Conservation (phyloP, 1,140 invertebrate genomes). For the Brachionus asplanchnoidis region DNA sequence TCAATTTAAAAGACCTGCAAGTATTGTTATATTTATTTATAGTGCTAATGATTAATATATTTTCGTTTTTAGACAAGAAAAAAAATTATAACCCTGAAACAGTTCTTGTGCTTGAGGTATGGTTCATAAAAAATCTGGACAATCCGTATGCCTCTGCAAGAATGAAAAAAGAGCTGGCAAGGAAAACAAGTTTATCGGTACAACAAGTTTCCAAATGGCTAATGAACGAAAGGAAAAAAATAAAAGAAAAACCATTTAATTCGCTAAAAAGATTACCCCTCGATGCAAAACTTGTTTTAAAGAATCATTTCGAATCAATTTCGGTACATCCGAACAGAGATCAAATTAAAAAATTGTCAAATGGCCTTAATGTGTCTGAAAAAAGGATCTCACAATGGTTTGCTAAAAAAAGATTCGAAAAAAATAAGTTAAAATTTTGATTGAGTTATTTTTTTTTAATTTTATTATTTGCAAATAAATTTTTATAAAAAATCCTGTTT, state of each 20-base stretch:
- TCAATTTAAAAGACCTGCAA: background rate
- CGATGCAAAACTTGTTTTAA: conserved; percentile 16
- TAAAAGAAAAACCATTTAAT: conserved; percentile 6
- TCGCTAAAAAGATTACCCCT: background rate
- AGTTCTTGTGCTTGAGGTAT: background rate
- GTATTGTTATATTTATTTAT: background rate
- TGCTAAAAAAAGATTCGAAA: conserved; percentile 27
- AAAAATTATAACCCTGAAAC: conserved; percentile 23
- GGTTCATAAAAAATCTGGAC: background rate
- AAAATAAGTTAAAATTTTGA: conserved; percentile 21
- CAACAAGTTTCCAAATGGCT: conserved; percentile 14
- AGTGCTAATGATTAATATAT: background rate
- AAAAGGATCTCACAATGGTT: conserved; percentile 21
- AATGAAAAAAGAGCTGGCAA: background rate
- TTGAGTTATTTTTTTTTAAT: background rate
- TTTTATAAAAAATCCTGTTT: background rate
- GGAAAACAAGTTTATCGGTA: conserved; percentile 6
- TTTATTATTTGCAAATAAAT: conserved; percentile 5
- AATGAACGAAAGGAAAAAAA: background rate
- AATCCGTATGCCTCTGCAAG: background rate
- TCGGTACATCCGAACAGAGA: background rate
- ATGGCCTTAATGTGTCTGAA: background rate
- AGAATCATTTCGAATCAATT: conserved; percentile 14
- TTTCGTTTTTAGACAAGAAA: background rate
- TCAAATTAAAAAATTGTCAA: background rate